A percentile compares a stretch with the other conserved stretches of the same genome.
Conservation (phyloP, 2,888 invertebrate genomes). For the Ichneumoninae sp. region DNA sequence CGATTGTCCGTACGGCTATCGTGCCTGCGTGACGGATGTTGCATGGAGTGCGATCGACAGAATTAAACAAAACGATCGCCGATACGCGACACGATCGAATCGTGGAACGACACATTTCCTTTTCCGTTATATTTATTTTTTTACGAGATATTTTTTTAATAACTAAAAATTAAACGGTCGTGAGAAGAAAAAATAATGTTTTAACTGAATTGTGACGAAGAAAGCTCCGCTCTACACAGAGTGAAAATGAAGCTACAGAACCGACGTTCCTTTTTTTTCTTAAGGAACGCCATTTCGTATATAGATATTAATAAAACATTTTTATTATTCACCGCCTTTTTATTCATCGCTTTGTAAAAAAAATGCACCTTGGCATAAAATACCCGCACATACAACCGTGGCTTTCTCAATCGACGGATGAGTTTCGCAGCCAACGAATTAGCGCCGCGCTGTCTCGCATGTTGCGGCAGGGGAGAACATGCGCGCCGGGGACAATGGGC, state of each 20-base stretch:
- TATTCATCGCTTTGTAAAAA: conserved; percentile 21
- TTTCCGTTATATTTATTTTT: not conserved
- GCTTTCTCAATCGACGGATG: conserved; percentile 29
- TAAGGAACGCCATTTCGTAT: not conserved
- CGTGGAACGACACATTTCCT: not conserved
- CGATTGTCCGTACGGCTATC: conserved; percentile 12
- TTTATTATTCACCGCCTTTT: not conserved
- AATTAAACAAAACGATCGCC: not conserved
- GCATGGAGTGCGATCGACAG: not conserved
- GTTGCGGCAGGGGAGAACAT: conserved; percentile 42
- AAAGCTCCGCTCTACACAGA: not conserved
- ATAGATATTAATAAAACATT: not conserved
- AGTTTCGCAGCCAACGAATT: conserved; percentile 63
- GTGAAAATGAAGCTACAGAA: not conserved
- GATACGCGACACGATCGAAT: not conserved
- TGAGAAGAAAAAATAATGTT: not conserved
- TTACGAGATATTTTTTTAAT: not conserved
- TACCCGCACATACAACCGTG: conserved; percentile 9
- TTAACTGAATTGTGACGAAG: not conserved
- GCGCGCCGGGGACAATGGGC: conserved; percentile 64
- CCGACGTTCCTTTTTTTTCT: not conserved
- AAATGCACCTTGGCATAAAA: conserved; percentile 31
- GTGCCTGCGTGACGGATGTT: not conserved
- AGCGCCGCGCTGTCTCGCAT: conserved; percentile 55
- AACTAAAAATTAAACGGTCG: not conserved